Evolutionary conservation across 53 echinoderm and acorn worm species (phyloP).

Genomic region (Paelopatides confundens): DNA sequence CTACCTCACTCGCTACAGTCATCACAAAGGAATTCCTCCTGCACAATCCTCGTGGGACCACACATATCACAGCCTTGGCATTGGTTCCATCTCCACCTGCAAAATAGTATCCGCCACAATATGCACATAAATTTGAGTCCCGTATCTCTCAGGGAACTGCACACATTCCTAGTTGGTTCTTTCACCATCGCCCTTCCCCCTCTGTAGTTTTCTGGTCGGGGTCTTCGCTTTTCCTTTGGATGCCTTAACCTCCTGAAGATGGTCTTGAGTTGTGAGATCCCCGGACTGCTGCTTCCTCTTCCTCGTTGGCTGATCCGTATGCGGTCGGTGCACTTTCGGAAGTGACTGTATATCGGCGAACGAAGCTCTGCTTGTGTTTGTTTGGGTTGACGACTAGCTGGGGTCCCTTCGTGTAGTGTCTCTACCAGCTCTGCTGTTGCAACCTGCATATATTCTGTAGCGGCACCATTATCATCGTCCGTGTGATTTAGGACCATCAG

Average conservation of each 20-base stretch:
- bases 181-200: neutral
- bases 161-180: neutral
- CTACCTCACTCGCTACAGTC: constrained; percentile 1
- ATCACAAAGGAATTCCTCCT: neutral
- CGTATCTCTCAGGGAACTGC: neutral
- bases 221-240: neutral
- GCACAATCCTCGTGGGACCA: no score
- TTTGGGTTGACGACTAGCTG: no score
- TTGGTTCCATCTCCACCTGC: constrained; percentile 21
- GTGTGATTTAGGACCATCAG: no score
- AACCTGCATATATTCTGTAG: no score
- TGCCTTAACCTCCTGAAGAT: neutral
- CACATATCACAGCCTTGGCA: constrained; percentile 32
- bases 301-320: neutral
- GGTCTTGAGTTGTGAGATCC: neutral
- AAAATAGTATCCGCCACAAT: constrained; percentile 33
- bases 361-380: constrained; percentile 5
- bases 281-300: constrained; percentile 15
- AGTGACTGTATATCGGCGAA: neutral
- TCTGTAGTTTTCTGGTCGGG: neutral
- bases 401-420: no score
- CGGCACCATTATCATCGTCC: no score
- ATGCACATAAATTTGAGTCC: neutral
- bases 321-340: neutral
- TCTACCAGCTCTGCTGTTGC: no score